Evolutionary conservation across 2,797 vertebrate genomes (phyloP).

Genomic region (Catostomus latipinnis): DNA sequence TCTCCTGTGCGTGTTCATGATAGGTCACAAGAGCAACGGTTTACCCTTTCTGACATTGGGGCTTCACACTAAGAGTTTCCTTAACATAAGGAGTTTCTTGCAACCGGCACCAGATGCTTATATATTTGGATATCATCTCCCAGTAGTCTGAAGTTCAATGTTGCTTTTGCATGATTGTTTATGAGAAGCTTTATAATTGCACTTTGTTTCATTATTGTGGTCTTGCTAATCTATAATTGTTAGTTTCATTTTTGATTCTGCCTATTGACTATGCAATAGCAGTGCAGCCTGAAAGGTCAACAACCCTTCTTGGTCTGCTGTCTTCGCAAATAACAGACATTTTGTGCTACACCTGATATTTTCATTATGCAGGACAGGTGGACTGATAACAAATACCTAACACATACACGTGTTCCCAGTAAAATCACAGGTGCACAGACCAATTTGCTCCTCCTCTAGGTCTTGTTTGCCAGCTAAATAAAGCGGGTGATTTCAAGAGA

Average conservation of each 20-base stretch:
- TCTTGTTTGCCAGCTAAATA: conserved; percentile 25
- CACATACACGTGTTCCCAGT: conserved; percentile 18
- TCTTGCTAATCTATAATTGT: conserved; percentile 2
- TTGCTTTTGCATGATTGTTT: not conserved
- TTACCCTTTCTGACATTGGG: no score
- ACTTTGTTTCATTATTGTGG: not conserved
- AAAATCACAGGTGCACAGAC: conserved; percentile 9
- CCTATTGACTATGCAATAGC: not conserved
- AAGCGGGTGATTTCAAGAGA: not conserved
- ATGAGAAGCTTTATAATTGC: not conserved
- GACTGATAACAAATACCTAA: conserved; percentile 10
- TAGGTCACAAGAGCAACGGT: no score
- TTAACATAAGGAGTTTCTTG: no score
- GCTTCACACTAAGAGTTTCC: no score
- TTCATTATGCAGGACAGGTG: not conserved
- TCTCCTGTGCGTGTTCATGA: no score
- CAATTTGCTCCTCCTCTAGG: not conserved
- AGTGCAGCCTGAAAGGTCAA: not conserved
- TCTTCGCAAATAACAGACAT: conserved; percentile 13
- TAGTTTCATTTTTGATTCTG: not conserved
- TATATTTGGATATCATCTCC: not conserved
- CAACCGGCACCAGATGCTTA: not conserved
- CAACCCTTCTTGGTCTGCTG: not conserved
- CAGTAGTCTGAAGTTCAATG: not conserved
- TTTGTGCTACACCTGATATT: conserved; percentile 18